A percentile compares a stretch with the other conserved stretches of the same genome.
Conservation (phyloP, 2,888 invertebrate genomes). For the Yponomeuta malinellus region DNA sequence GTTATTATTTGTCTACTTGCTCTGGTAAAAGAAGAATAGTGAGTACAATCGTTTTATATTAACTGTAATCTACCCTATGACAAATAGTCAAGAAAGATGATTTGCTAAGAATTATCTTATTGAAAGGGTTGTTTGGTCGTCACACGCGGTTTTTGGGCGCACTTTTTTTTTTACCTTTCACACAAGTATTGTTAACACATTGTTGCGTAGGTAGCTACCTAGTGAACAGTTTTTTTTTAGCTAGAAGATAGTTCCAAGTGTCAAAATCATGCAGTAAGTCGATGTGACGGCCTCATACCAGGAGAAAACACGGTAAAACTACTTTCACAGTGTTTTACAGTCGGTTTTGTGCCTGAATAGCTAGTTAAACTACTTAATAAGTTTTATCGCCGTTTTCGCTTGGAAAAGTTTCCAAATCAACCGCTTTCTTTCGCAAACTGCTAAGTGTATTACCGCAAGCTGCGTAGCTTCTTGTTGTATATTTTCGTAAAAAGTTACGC, state of each 20-base stretch:
- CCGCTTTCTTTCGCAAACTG: not conserved
- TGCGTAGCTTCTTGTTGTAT: not conserved
- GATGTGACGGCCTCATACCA: not conserved
- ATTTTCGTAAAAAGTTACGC: not conserved
- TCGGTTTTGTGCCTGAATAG: not conserved
- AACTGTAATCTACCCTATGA: no score
- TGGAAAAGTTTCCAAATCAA: not conserved
- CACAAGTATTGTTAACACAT: no score
- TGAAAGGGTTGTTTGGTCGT: no score
- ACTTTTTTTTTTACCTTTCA: no score
- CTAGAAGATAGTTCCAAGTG: not conserved
- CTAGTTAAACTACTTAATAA: not conserved
- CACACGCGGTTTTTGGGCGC: no score
- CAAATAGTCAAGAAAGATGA: no score
- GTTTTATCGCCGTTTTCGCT: not conserved
- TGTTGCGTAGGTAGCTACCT: no score
- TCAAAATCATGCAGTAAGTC: not conserved
- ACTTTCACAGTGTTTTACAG: not conserved
- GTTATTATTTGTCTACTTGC: not conserved
- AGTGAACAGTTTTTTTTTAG: no score
- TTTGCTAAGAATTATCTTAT: no score
- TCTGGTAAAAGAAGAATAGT: not conserved
- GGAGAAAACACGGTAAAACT: not conserved
- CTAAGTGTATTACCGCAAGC: conserved; percentile 1
- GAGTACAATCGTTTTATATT: no score